Evolutionary conservation across 2,113 vertebrate species (phyloP).

Genomic region (Rhinolophus ferrumequinum): DNA sequence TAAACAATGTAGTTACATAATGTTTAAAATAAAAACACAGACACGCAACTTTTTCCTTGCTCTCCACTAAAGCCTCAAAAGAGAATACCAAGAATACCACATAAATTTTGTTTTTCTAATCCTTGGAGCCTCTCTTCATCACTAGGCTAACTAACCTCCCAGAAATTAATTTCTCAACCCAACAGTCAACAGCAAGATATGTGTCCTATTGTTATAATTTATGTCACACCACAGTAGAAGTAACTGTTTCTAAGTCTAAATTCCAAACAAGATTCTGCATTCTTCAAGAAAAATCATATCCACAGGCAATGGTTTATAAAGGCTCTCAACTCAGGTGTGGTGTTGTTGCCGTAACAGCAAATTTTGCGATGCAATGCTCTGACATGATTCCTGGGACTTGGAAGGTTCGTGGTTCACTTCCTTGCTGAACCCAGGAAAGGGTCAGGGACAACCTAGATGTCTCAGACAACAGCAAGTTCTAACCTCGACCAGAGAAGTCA

Average conservation of each 20-base stretch:
- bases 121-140: background rate
- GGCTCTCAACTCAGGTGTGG: background rate
- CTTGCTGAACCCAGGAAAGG: background rate
- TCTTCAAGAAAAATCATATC: background rate
- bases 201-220: background rate
- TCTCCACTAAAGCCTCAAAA: background rate
- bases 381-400: background rate
- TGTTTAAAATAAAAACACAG: background rate
- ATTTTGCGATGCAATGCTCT: background rate
- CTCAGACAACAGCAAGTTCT: background rate
- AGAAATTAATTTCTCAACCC: conserved; percentile 1
- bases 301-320: background rate
- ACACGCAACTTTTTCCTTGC: background rate
- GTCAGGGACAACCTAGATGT: background rate
- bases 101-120: background rate
- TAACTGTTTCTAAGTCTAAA: background rate
- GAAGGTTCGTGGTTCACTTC: background rate
- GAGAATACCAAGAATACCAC: background rate
- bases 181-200: background rate
- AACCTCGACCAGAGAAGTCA: background rate
- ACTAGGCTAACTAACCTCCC: background rate
- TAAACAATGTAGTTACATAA: background rate
- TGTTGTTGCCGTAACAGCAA: background rate
- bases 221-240: background rate
- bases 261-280: background rate